Base-by-base conservation (phyloP, 2,113 vertebrate species). In the Cavia aperea region DNA sequence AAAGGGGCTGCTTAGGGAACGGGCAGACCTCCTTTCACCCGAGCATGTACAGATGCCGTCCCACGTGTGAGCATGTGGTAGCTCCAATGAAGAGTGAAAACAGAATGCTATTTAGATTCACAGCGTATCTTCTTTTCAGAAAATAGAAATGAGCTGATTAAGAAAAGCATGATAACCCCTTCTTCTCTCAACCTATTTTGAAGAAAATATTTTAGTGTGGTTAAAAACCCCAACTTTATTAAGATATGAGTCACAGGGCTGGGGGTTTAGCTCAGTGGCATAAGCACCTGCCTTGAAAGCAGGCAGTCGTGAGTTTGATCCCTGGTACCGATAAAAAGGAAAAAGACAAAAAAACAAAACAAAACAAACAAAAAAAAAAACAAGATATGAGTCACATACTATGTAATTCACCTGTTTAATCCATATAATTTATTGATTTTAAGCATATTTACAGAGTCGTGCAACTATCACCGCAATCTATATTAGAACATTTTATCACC, bases 141-240 rank as follows among this genome's bases (percentile, higher is more conserved):
- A 94, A 94, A 81, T 13, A 78, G 91, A 93, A 78, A 31, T 66
- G 66, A 65, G 78, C 16, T 58, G 23, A 46, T 77, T n/a, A 15
- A 78, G 72, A 84, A 68, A 94, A 62, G 3, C 26, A 82, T 16
- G n/a, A 49, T 36, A 39, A 26, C 7, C 1, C 0, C 78, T 93
- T 89, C 51, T 92, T 29, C 68, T 94, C 54, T 88, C 33, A 39
- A 49, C 31, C 9, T 4, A 5, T 49, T 13, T 39, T 58, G 33
- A 89, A 92, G 88, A 54, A 92, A 72, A 66, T 83, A 82, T 68
- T 95, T 88, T 63, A n/a, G 43, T 63, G 7, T 84, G 46, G 60
- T 75, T 89, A 54, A 31, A 89, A 90, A 62, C 60, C 66, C 15
- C 49, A 73, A 15, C 6, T 10, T 90, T 58, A 51, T 33, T 51